Evolutionary conservation across 2,888 invertebrate genomes (phyloP).

Genomic region (Suillia variegata): DNA sequence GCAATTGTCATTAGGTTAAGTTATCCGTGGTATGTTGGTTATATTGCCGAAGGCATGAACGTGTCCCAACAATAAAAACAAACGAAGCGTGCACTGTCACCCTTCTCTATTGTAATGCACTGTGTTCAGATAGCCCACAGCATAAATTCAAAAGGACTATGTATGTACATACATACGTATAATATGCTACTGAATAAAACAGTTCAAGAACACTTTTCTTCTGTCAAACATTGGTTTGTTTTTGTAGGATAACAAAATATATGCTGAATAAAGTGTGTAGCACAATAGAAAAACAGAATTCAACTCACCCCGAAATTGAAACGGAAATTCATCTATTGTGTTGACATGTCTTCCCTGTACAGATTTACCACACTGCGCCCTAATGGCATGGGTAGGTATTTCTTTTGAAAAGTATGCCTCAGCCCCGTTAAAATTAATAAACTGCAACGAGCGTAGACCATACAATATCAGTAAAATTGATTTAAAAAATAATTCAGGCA

Average conservation of each 20-base stretch:
- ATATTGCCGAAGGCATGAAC: constrained; percentile 30
- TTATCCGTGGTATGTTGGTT: constrained; percentile 32
- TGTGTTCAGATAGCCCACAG: constrained; percentile 39
- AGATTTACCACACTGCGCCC: constrained; percentile 18
- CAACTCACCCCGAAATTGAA: constrained; percentile 42
- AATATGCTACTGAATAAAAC: constrained; percentile 43
- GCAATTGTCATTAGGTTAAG: constrained; percentile 54
- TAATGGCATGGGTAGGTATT: constrained; percentile 18
- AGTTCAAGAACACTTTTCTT: constrained; percentile 27
- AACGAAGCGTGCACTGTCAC: constrained; percentile 49
- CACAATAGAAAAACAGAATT: constrained; percentile 25
- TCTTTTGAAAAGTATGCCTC: constrained; percentile 7
- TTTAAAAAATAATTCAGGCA: constrained; percentile 31
- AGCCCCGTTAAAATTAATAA: constrained; percentile 21
- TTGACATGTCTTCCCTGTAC: constrained; percentile 42
- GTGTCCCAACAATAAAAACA: constrained; percentile 53
- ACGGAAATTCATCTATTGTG: constrained; percentile 45
- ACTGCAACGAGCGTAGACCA: constrained; percentile 22
- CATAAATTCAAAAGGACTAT: constrained; percentile 33
- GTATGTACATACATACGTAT: no score
- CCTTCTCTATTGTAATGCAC: constrained; percentile 42
- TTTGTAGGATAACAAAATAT: constrained; percentile 49
- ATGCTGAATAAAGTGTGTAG: constrained; percentile 17
- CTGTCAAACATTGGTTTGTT: constrained; percentile 42
- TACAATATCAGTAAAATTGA: constrained; percentile 31